phyloP scores from a whole-genome alignment of 53 echinoderm and acorn worm genomes.

The Crossaster papposus region DNA sequence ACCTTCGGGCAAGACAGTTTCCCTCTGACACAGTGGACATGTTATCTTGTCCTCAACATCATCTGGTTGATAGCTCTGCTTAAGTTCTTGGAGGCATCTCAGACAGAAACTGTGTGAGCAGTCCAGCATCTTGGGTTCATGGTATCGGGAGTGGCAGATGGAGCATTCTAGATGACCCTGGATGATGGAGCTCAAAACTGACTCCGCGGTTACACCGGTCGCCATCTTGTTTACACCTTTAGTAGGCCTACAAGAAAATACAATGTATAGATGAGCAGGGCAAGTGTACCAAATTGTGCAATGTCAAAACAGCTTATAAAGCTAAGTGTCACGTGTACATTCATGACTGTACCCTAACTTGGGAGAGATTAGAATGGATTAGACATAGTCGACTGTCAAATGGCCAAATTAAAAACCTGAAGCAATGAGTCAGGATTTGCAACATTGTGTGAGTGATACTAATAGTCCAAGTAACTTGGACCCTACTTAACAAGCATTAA shows the following conservation, averaged over 20 bases:
- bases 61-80: conserved; percentile 23
- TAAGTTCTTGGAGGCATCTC: conserved; percentile 48
- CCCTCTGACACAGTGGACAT: conserved; percentile 52
- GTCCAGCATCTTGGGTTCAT: conserved; percentile 41
- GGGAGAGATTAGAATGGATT: too few species aligned
- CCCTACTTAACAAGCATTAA: too few species aligned
- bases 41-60: conserved; percentile 10
- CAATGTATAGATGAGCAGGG: neutral
- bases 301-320: too few species aligned
- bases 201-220: neutral
- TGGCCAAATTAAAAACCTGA: too few species aligned
- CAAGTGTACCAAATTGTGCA: too few species aligned
- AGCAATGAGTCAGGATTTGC: too few species aligned
- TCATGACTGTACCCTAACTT: too few species aligned
- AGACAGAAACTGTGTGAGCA: conserved; percentile 62
- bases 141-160: conserved; percentile 42
- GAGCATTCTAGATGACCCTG: conserved; percentile 44
- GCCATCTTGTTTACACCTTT: conserved; percentile 5
- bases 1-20: conserved; percentile 33
- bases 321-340: too few species aligned
- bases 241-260: neutral
- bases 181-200: conserved; percentile 1
- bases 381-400: too few species aligned
- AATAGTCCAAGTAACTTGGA: too few species aligned
- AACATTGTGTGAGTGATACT: too few species aligned